phyloP scores from a whole-genome alignment of 2,797 vertebrate genomes.

The Sebastes hopkinsi region DNA sequence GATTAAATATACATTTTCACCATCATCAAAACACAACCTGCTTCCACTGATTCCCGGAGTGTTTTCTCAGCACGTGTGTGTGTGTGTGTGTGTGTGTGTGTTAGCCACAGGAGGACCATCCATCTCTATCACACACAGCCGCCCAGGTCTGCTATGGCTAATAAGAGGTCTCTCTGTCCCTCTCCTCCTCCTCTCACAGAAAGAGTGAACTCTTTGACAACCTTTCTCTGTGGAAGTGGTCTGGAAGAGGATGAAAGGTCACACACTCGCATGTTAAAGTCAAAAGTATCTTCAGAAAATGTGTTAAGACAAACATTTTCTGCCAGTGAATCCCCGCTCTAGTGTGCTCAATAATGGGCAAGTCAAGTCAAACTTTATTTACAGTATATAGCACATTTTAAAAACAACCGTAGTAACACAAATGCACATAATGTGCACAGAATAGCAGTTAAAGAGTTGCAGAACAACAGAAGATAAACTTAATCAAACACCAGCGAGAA shows the following conservation, averaged over 20 bases:
- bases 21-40: neutral
- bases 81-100: neutral
- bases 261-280: neutral
- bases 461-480: no score
- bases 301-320: neutral
- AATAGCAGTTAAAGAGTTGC: no score
- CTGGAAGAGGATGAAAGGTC: conserved; percentile 51
- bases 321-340: neutral
- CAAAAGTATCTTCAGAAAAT: neutral
- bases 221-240: conserved; percentile 4
- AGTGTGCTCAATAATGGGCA: no score
- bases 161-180: conserved; percentile 60
- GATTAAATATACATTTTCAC: conserved; percentile 1
- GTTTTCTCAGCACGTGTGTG: neutral
- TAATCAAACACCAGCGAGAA: no score
- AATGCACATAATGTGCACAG: no score
- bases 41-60: neutral
- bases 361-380: no score
- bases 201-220: neutral
- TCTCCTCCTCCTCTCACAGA: neutral
- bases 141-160: conserved; percentile 67
- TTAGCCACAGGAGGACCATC: conserved; percentile 69
- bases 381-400: no score
- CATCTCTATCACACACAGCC: conserved; percentile 74
- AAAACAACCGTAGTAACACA: no score